phyloP scores from a whole-genome alignment of 2,113 vertebrate genomes.

The Elephas maximus region DNA sequence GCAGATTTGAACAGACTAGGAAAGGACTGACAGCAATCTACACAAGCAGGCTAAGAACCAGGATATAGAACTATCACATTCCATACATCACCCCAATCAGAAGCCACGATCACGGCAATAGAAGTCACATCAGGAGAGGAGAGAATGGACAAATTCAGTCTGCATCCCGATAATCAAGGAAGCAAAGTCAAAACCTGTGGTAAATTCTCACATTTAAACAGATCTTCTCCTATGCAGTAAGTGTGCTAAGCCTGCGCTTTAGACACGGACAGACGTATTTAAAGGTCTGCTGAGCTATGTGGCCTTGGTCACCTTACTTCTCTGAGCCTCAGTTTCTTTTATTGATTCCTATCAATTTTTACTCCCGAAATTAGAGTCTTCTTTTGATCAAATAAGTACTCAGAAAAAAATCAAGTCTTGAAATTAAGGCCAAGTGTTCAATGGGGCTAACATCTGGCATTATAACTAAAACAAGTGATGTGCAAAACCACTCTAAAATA shows the following conservation, averaged over 20 bases:
- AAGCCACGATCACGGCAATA: constrained; percentile 47
- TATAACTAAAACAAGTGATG: constrained; percentile 28
- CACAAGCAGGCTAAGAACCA: background rate
- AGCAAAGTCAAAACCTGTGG: background rate
- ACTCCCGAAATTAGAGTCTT: constrained; percentile 43
- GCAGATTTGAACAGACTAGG: constrained; percentile 17
- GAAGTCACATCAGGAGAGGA: constrained; percentile 35
- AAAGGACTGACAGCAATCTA: constrained; percentile 28
- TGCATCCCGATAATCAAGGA: constrained; percentile 52
- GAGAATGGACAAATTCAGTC: constrained; percentile 11
- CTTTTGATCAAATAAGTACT: constrained; percentile 37
- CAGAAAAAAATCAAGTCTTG: constrained; percentile 43
- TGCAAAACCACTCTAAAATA: constrained; percentile 9
- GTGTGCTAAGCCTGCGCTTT: background rate
- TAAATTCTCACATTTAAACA: constrained; percentile 30
- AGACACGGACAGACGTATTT: background rate
- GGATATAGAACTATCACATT: background rate
- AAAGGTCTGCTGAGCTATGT: constrained; percentile 17
- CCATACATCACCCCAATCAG: background rate
- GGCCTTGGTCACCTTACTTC: constrained; percentile 30
- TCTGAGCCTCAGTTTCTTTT: constrained; percentile 43
- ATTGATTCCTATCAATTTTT: constrained; percentile 46
- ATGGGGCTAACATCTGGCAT: background rate
- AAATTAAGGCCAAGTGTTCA: constrained; percentile 22
- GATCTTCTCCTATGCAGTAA: background rate